Percentiles rank a stretch among this genome's conserved stretches.
These are phyloP conservation scores for Ormia ochracea DNA, from an alignment of 2,888 invertebrate genomes.

Conservation along the genomic window DNA sequence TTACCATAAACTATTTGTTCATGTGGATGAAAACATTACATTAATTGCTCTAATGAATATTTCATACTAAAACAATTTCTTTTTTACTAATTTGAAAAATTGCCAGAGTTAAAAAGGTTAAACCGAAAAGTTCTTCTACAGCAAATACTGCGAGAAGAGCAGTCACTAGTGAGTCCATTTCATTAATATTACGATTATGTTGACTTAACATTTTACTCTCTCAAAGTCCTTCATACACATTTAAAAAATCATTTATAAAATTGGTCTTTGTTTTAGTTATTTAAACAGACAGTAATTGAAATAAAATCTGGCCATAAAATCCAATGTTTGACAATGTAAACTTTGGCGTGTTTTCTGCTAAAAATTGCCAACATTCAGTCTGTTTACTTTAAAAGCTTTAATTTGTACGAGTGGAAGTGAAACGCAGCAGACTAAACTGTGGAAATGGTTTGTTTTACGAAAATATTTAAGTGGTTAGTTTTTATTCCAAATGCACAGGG, in stretches of 20 bases:
- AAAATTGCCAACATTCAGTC: constrained; percentile 22
- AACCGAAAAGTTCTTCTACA: neutral
- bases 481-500: no score
- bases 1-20: neutral
- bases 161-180: neutral
- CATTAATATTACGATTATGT: neutral
- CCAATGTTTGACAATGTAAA: neutral
- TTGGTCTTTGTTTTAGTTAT: neutral
- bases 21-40: neutral
- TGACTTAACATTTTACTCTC: neutral
- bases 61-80: neutral
- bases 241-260: neutral
- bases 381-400: constrained; percentile 19
- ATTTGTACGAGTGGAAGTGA: neutral
- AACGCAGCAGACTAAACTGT: no score
- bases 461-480: no score
- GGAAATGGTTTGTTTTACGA: no score
- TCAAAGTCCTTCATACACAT: neutral
- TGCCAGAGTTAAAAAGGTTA: neutral
- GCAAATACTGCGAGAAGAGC: neutral
- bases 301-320: neutral
- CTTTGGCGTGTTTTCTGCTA: neutral
- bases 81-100: neutral
- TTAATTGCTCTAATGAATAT: constrained; percentile 1
- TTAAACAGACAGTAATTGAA: neutral